phyloP scores from a whole-genome alignment of 1,140 invertebrate genomes.

The Platyscapa corneri region DNA sequence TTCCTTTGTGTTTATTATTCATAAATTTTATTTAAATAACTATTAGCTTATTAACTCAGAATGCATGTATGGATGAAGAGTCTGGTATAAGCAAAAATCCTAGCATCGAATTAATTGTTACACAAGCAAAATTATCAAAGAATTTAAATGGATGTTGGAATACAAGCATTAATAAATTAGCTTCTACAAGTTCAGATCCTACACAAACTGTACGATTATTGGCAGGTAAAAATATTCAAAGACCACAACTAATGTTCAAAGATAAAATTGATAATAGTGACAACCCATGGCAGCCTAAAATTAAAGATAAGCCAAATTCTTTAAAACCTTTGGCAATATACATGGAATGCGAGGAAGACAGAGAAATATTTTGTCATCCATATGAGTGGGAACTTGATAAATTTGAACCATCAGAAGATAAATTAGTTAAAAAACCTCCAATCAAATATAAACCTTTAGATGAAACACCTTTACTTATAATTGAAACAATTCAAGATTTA shows the following conservation, averaged over 20 bases:
- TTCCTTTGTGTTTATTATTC: background rate
- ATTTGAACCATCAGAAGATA: constrained; percentile 76
- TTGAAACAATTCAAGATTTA: constrained; percentile 82
- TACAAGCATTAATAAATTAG: constrained; percentile 34
- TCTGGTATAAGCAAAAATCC: constrained; percentile 79
- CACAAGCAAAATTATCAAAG: constrained; percentile 57
- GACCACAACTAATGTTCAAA: constrained; percentile 90
- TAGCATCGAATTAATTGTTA: constrained; percentile 68
- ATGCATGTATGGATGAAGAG: constrained; percentile 80
- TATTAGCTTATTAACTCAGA: constrained; percentile 66
- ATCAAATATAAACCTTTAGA: constrained; percentile 75
- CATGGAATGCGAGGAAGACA: constrained; percentile 79
- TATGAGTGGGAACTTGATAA: constrained; percentile 90
- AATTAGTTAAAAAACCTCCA: constrained; percentile 72
- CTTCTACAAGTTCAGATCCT: constrained; percentile 3
- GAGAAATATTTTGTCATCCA: constrained; percentile 80
- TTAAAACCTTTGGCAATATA: constrained; percentile 86
- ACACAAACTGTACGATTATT: constrained; percentile 77
- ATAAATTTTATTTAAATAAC: constrained; percentile 19
- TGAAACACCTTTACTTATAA: constrained; percentile 80
- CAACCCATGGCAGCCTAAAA: constrained; percentile 85
- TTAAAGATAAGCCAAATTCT: constrained; percentile 92
- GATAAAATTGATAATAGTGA: constrained; percentile 89
- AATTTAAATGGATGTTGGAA: constrained; percentile 77
- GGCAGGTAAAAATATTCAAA: constrained; percentile 83